Base-by-base conservation (phyloP, 53 echinoderm and acorn worm species). In the Holothuria scabra region DNA sequence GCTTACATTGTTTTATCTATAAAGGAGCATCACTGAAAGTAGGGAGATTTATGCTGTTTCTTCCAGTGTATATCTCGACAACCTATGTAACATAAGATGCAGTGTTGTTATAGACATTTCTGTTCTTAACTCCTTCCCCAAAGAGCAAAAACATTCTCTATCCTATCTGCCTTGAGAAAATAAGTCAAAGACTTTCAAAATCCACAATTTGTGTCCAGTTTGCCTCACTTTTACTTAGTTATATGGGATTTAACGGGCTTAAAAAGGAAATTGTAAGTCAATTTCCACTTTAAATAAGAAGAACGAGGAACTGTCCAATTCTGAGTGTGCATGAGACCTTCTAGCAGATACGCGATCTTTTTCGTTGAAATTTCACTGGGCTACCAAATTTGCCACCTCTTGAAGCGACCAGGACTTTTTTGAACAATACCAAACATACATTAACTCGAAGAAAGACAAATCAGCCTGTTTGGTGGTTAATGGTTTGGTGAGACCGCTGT, bases 401-500 rank as follows among this genome's bases (percentile, higher is more conserved):
- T 61, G 7, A 61, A 26, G 61, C 61, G 61, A 61, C 61, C 61
- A 61, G 61, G 61, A 26, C 13, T 61, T 61, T 7, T 61, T 26
- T n/a, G n/a, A 61, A 61, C 26, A 16, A 61, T 12, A 61, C 13
- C 61, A 61, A 61, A 61, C 61, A 61, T 61, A 61, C 7, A 61
- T 61, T 61, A 5, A 61, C 61, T 23, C 61, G 61, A 23, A 61
- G 12, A 61, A 61, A 61, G 61, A 61, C 6, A 26, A 23, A 7
- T 61, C 7, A 61, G 26, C n/a, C 57, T 85, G 52, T 59, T 90
- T 60, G 86, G 86, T 70, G 86, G 86, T 13, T 70, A 86, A 56
- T 74, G 72, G 90, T 89, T 89, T 85, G 85, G 90, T 20, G 72
- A 57, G 9, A 35, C 58, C 81, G 26, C 6, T 61, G 61, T 61